Percentiles rank a stretch among this genome's conserved stretches.
Conservation (phyloP, 2,888 invertebrate genomes). For the Charanyca ferruginea region DNA sequence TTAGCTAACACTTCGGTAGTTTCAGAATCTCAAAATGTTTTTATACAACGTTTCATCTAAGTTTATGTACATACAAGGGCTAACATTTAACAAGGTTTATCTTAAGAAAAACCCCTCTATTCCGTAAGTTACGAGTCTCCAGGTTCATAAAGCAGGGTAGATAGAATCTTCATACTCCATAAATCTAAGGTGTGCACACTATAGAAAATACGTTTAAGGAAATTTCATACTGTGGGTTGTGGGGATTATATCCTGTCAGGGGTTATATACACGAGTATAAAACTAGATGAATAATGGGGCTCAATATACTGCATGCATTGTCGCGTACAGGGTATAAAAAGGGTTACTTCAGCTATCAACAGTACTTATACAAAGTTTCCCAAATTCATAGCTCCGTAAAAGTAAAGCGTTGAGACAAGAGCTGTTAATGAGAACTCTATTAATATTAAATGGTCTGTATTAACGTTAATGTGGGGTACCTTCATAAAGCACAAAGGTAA, state of each 20-base stretch:
- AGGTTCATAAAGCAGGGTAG: slow-evolving; percentile 30
- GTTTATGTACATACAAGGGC: slow-evolving; percentile 23
- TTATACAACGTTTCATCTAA: slow-evolving; percentile 32
- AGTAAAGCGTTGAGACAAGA: slow-evolving; percentile 21
- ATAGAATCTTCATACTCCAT: slow-evolving; percentile 46
- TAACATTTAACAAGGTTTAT: slow-evolving; percentile 42
- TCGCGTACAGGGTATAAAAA: slow-evolving; percentile 4
- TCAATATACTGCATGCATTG: slow-evolving; percentile 22
- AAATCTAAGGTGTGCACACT: slow-evolving; percentile 48
- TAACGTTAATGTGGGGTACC: slow-evolving; percentile 56
- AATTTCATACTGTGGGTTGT: slow-evolving; percentile 44
- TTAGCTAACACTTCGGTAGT: slow-evolving; percentile 15
- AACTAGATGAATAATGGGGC: slow-evolving; percentile 26
- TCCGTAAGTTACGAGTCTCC: slow-evolving; percentile 32
- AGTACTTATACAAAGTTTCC: slow-evolving; percentile 11
- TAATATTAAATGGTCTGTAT: slow-evolving; percentile 63
- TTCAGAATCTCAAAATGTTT: slow-evolving; percentile 28
- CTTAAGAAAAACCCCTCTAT: slow-evolving; percentile 21
- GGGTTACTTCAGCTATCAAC: slow-evolving; percentile 7
- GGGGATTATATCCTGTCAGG: slow-evolving; percentile 46
- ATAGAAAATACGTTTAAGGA: slow-evolving; percentile 44
- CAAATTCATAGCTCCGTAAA: slow-evolving; percentile 18
- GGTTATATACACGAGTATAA: slow-evolving; percentile 32
- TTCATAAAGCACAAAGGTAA: slow-evolving; percentile 71
- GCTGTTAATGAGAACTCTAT: slow-evolving; percentile 56